Conservation (phyloP, 2,797 vertebrate genomes). For the Limosa lapponica region DNA sequence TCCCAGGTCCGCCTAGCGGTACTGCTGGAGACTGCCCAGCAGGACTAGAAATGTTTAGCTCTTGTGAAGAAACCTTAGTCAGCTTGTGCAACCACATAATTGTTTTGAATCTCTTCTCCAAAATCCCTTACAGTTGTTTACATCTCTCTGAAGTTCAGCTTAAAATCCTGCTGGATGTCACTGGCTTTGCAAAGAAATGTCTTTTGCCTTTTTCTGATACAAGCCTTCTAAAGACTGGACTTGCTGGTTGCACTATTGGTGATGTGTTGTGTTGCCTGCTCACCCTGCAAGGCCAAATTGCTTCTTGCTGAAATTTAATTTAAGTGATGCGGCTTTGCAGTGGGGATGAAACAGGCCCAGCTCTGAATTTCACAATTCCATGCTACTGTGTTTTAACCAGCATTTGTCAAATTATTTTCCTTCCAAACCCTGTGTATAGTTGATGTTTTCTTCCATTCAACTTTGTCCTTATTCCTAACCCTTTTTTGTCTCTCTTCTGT, state of each 20-base stretch:
- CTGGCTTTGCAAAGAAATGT: background rate
- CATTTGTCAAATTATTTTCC: background rate
- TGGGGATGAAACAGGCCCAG: background rate
- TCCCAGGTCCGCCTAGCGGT: background rate
- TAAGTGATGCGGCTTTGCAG: background rate
- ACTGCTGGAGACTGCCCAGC: background rate
- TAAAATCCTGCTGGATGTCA: background rate
- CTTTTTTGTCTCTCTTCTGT: background rate
- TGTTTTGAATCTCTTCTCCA: background rate
- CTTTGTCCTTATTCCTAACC: background rate
- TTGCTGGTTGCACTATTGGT: background rate
- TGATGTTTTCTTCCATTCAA: background rate
- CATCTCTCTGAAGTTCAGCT: background rate
- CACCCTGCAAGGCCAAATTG: background rate
- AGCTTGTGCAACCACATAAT: background rate
- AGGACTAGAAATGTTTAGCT: background rate
- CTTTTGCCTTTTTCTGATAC: background rate
- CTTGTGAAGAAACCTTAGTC: background rate
- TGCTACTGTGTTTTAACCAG: background rate
- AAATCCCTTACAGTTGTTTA: background rate
- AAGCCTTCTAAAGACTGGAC: background rate
- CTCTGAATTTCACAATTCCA: background rate
- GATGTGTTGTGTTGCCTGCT: fast-evolving
- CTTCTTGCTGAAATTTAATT: background rate
- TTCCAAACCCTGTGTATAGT: background rate